Evolutionary conservation across 2,113 vertebrate genomes (phyloP), one percentile per base, ranked within the genome.

Genomic region (Chloropsis hardwickii): DNA sequence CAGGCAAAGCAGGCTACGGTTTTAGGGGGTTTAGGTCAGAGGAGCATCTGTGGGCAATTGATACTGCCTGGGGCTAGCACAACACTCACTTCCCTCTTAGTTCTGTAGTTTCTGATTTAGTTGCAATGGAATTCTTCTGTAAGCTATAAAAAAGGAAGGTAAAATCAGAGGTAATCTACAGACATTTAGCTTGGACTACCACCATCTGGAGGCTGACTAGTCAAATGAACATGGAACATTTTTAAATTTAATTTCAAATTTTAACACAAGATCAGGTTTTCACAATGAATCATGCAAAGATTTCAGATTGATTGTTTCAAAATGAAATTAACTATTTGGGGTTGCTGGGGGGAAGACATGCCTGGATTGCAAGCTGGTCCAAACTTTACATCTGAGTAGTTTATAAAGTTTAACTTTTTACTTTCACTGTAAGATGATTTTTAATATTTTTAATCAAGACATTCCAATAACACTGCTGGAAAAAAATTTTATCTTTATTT

Each of bases 261-360:
- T 81, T 73, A 67, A 57, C 40, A 42, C 17, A 67, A 79, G 12
- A 42, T 47, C 12, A 54, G 4, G 6, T 74, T 86, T 94, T 83
- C 37, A 27, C 31, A 65, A 6, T 29, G 6, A 88, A 65, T 29
- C 10, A 42, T 13, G 7, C 2, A 44, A 82, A 50, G 1, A 31
- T 47, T 67, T 57, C 12, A 50, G 37, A 53, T 16, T 31, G 8
- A 54, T 16, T 71, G 22, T 44, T 81, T 44, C 22, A 58, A 47
- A 71, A 39, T 3, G 50, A 66, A 94, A 73, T 16, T 27, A 69
- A 11, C 3, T 77, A 1, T 69, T 60, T 33, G 56, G 56, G 33
- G 56, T 17, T 7, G 22, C 1, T 9, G 40, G 2, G 1, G 8
- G 12, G 5, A 18, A 12, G 40, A 15, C 1, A 31, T 37, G 23